phyloP scores from a whole-genome alignment of 2,113 vertebrate species.

The Sylvietta virens region DNA sequence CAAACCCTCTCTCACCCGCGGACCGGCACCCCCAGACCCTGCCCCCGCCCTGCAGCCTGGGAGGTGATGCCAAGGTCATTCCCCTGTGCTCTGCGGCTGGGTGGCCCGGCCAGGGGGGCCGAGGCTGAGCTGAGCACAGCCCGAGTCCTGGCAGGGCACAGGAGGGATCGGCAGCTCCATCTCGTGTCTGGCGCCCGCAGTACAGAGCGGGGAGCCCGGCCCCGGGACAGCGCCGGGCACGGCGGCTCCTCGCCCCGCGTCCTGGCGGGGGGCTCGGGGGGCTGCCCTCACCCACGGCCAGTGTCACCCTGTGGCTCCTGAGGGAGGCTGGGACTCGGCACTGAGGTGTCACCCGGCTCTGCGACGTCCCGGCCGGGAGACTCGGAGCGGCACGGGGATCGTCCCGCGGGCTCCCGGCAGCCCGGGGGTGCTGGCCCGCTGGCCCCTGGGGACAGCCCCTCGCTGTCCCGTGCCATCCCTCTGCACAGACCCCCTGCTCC shows the following conservation, averaged over 20 bases:
- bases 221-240: background rate
- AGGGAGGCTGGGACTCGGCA: fast-evolving
- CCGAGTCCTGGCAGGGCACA: background rate
- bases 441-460: background rate
- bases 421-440: fast-evolving
- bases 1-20: fast-evolving
- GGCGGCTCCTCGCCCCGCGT: background rate
- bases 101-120: background rate
- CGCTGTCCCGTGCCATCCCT: fast-evolving
- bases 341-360: background rate
- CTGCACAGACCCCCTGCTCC: background rate
- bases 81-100: background rate
- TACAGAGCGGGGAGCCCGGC: background rate
- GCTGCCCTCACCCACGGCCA: background rate
- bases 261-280: background rate
- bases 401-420: background rate
- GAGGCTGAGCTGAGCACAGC: background rate
- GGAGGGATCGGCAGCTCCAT: constrained; percentile 33
- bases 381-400: background rate
- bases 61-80: background rate
- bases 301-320: background rate
- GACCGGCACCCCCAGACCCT: background rate
- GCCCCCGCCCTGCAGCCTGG: background rate
- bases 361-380: background rate
- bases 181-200: background rate